phyloP scores from a whole-genome alignment of 2,113 vertebrate genomes.

The Felis catus region DNA sequence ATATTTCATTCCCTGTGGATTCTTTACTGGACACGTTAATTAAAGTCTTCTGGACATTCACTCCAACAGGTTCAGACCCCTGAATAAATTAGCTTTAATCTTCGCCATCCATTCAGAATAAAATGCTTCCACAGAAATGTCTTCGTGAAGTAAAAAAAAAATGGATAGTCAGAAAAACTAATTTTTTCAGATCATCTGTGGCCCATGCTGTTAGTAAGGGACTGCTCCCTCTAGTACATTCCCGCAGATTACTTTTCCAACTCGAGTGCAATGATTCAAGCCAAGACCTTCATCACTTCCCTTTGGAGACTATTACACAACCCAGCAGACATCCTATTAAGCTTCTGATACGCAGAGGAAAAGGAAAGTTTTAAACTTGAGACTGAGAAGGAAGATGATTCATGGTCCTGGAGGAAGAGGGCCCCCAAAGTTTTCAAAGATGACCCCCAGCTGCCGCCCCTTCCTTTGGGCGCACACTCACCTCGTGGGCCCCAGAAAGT shows the following conservation, averaged over 20 bases:
- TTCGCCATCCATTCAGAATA: slow-evolving; percentile 20
- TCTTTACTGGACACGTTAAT: neutral
- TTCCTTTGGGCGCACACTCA: neutral
- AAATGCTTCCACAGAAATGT: slow-evolving; percentile 54
- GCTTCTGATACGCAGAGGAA: slow-evolving; percentile 50
- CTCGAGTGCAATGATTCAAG: neutral
- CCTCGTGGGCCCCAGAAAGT: neutral
- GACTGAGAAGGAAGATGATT: slow-evolving; percentile 52
- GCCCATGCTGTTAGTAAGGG: neutral
- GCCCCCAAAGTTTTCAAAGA: neutral
- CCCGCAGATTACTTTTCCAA: neutral
- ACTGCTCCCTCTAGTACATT: neutral
- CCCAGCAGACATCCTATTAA: slow-evolving; percentile 40
- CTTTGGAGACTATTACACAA: neutral
- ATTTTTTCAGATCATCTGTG: neutral
- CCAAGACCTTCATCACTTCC: slow-evolving; percentile 47
- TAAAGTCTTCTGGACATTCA: neutral
- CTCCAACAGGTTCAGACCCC: slow-evolving; percentile 18
- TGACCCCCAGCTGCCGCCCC: neutral
- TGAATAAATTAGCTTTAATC: slow-evolving; percentile 54
- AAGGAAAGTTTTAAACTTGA: slow-evolving; percentile 41
- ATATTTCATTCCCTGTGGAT: slow-evolving; percentile 26
- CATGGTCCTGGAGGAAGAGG: slow-evolving; percentile 26
- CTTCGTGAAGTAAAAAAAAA: slow-evolving; percentile 28
- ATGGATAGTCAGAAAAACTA: neutral